Evolutionary conservation across 2,797 vertebrate species (phyloP).

Genomic region (Moxostoma hubbsi): DNA sequence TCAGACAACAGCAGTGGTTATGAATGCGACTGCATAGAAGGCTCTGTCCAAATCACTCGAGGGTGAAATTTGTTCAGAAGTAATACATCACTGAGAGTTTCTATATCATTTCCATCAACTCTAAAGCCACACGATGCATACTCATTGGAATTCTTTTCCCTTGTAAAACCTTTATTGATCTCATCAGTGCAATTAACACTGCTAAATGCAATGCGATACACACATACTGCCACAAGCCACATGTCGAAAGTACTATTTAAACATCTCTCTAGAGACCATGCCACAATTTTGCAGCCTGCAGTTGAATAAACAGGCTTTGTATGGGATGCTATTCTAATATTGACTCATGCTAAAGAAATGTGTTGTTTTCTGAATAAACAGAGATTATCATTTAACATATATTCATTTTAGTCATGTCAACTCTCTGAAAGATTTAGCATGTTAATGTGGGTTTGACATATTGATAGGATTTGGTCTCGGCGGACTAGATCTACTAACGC

Average conservation of each 20-base stretch:
- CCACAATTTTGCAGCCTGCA: neutral
- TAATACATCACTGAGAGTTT: conserved; percentile 62
- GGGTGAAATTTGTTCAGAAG: conserved; percentile 52
- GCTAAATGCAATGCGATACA: conserved; percentile 25
- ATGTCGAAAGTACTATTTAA: conserved; percentile 15
- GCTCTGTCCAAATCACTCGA: conserved; percentile 68
- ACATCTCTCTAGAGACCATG: conserved; percentile 1
- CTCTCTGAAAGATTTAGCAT: no score
- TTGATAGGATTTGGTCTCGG: no score
- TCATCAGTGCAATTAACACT: conserved; percentile 27
- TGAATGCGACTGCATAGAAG: conserved; percentile 74
- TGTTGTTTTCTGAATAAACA: neutral
- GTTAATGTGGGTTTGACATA: no score
- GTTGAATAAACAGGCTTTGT: conserved; percentile 7
- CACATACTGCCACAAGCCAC: conserved; percentile 3
- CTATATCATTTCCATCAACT: conserved; percentile 71
- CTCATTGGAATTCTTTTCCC: conserved; percentile 57
- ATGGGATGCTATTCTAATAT: neutral
- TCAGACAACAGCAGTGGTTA: conserved; percentile 69
- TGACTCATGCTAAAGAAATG: neutral
- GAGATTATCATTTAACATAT: no score
- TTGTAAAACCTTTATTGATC: conserved; percentile 20
- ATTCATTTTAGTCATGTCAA: neutral
- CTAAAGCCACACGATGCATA: conserved; percentile 45
- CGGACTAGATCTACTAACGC: no score